Evolutionary conservation across 2,888 invertebrate species (phyloP).

Genomic region (Drosophila merina): DNA sequence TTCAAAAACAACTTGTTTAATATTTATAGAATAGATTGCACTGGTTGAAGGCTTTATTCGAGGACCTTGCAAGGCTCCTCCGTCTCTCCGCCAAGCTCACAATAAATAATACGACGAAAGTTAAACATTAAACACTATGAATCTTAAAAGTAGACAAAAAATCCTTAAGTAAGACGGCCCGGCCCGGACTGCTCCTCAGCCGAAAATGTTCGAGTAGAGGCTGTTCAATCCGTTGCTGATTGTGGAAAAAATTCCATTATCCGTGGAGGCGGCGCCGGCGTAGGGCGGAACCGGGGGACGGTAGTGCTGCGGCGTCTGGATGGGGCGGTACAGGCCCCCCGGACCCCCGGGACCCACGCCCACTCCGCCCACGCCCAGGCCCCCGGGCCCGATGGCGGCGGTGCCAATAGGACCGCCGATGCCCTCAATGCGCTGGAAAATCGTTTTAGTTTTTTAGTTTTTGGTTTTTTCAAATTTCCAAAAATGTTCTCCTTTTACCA

Average conservation of each 20-base stretch:
- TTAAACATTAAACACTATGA: slow-evolving; percentile 37
- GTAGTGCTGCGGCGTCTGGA: slow-evolving; percentile 85
- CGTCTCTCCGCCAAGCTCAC: slow-evolving; percentile 3
- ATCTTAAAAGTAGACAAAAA: slow-evolving; percentile 48
- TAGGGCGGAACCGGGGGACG: slow-evolving; percentile 83
- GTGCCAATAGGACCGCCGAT: slow-evolving; percentile 80
- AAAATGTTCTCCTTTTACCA: background rate
- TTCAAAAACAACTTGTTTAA: background rate
- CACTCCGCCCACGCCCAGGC: background rate
- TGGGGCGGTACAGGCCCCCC: slow-evolving; percentile 85
- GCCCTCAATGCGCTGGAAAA: slow-evolving; percentile 87
- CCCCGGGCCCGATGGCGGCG: slow-evolving; percentile 20
- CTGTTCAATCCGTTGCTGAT: slow-evolving; percentile 91
- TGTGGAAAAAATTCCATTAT: slow-evolving; percentile 87
- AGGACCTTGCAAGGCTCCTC: background rate
- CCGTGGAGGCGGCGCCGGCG: slow-evolving; percentile 66
- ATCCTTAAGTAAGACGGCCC: slow-evolving; percentile 27
- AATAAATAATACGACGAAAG: slow-evolving; percentile 41
- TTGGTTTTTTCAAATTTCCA: background rate
- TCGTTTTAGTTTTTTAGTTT: background rate
- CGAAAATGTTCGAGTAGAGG: slow-evolving; percentile 91
- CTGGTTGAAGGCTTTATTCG: slow-evolving; percentile 38
- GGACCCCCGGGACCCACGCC: slow-evolving; percentile 26
- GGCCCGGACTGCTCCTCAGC: slow-evolving; percentile 83
- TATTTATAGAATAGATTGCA: slow-evolving; percentile 29